Conservation (phyloP, 2,113 vertebrate species). For the Anguilla japonica region DNA sequence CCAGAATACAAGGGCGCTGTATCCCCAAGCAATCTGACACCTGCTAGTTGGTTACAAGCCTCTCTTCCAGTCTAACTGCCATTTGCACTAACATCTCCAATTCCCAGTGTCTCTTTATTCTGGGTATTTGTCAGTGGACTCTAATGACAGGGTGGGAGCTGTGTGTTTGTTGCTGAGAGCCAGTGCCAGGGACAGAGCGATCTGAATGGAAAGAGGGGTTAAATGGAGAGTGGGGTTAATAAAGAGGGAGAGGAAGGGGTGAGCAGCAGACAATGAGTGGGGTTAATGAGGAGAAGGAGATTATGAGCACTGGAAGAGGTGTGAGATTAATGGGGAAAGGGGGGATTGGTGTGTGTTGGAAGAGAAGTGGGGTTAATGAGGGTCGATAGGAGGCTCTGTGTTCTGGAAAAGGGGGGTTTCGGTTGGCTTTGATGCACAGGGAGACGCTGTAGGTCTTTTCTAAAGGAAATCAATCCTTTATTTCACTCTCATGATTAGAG, state of each 20-base stretch:
- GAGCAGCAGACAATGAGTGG: background rate
- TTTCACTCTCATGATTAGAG: constrained; percentile 14
- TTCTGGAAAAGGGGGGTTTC: background rate
- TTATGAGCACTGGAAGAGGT: background rate
- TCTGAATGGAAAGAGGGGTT: background rate
- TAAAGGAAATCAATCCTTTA: constrained; percentile 25
- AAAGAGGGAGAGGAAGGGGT: background rate
- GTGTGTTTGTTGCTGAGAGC: background rate
- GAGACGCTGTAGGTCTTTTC: background rate
- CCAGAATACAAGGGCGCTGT: background rate
- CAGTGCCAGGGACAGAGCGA: background rate
- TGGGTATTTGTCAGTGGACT: background rate
- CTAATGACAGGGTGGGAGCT: background rate
- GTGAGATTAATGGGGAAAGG: background rate
- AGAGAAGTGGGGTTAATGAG: background rate
- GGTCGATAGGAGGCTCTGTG: background rate
- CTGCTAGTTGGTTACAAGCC: background rate
- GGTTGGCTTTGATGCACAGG: background rate
- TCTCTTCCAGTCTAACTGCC: background rate
- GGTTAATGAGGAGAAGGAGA: background rate
- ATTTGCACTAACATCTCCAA: background rate
- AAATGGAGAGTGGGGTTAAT: background rate
- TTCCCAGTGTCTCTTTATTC: background rate
- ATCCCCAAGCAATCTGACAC: background rate
- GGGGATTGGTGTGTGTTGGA: background rate